phyloP scores from a whole-genome alignment of 2,888 invertebrate genomes.

The Drosophila setosimentum region DNA sequence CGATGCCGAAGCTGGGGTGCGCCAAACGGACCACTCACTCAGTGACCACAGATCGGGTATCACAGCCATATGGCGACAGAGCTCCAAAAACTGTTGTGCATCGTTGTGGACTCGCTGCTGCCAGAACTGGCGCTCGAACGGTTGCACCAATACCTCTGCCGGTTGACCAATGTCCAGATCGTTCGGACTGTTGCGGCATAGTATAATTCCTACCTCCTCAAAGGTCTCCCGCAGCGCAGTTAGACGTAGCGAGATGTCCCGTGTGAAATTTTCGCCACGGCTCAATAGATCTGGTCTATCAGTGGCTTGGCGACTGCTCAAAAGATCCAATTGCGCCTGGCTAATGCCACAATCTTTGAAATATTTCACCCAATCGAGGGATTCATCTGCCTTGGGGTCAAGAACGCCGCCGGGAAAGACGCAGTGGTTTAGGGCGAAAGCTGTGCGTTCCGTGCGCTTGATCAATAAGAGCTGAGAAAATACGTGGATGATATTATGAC shows the following conservation, averaged over 20 bases:
- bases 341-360: conserved; percentile 88
- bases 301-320: conserved; percentile 69
- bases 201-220: conserved; percentile 93
- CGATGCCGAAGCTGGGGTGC: conserved; percentile 87
- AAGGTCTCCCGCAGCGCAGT: conserved; percentile 95
- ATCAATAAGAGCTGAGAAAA: conserved; percentile 81
- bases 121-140: conserved; percentile 88
- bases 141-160: conserved; percentile 84
- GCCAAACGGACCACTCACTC: conserved; percentile 94
- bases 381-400: conserved; percentile 88
- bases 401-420: conserved; percentile 96
- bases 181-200: conserved; percentile 87
- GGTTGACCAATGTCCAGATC: conserved; percentile 65
- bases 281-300: conserved; percentile 83
- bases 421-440: conserved; percentile 91
- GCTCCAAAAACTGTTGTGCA: conserved; percentile 86
- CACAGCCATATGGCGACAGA: conserved; percentile 89
- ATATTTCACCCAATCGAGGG: conserved; percentile 89
- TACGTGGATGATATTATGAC: background rate
- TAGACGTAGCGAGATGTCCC: conserved; percentile 91
- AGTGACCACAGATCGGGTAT: conserved; percentile 93
- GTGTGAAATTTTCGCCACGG: conserved; percentile 82
- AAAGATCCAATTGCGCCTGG: conserved; percentile 85
- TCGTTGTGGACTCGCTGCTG: conserved; percentile 86
- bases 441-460: conserved; percentile 89